Base-by-base conservation (phyloP, 2,888 invertebrate species). In the Glaucopsyche alexis region DNA sequence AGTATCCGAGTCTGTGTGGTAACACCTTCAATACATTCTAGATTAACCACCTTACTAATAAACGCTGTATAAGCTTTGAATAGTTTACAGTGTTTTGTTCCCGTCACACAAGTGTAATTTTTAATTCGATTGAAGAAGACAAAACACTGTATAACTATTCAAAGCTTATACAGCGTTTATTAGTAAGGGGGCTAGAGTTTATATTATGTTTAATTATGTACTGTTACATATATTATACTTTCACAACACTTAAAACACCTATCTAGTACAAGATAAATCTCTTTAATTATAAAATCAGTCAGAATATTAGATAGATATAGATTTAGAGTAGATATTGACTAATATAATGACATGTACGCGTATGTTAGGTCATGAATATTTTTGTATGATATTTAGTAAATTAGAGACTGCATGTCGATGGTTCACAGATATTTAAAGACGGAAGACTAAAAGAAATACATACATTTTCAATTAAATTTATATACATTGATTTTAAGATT, bases 211-310 rank as follows among this genome's bases (percentile, higher is more conserved):
- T 55, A 55, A 19, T 55, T 55, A 60, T 60, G 60, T 29, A 60
- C 60, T 13, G 60, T 38, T 60, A 60, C 60, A 29, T 13, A 13
- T 60, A 29, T 13, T 60, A 60, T 47, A 47, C 29, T 60, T 38
- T 60, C 60, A 60, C 60, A 60, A 60, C 60, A 60, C 60, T 60
- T 38, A 60, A 29, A 60, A 60, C 29, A 60, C 60, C 60, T 60
- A 60, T 60, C 13, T 60, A 38, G 60, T 60, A 60, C 60, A 60
- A 60, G 60, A 60, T 60, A 60, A 60, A 38, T 60, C 29, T 29
- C 60, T 60, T 60, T 60, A 60, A 60, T 29, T 13, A 29, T 60
- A 60, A 29, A 60, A 60, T 60, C 60, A 60, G 60, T 60, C 60
- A 29, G 38, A 60, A 60, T 60, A 60, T 60, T 60, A 60, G 60